Base-by-base conservation (phyloP, 1,140 invertebrate genomes). In the Drosophila setifemur region DNA sequence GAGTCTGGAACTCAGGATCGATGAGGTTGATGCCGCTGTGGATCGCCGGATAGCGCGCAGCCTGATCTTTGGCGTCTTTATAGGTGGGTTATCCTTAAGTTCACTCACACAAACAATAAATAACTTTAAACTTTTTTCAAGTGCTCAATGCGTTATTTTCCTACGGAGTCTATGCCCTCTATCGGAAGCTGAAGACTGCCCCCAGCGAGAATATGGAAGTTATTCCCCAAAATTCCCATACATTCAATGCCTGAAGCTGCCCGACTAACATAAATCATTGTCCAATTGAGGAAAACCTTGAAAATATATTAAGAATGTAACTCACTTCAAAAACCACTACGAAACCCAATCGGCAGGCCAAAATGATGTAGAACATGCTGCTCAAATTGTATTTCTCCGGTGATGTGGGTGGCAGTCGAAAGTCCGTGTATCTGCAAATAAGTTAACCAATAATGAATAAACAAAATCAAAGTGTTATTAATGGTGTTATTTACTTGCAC, bases 241-340 rank as follows among this genome's bases (percentile, higher is more conserved):
- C 60, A 19, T 64, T 64, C 11, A 73, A 48, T 28, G 49, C 29
- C 47, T 44, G 4, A 43, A 21, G 14, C 8, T 16, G 9, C 9
- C 16, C 33, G 21, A 16, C 58, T 19, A 37, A 21, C 18, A n/a
- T 23, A 28, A 35, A 16, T 25, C 23, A 26, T 25, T 53, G 31
- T 29, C 47, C 23, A 52, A 21, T 16, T 23, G 18, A 14, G 26
- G 11, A 19, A 55, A 19, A 7, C 21, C 23, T 4, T 23, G 40
- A 18, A 12, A 35, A 14, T 12, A 16, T 35, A 12, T 35, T 5
- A 12, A 35, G n/a, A 35, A 6, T 21, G 0, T 2, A 49, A 86
- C 72, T 90, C 90, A 98, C 97, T 93, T 98, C 97, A 92, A 99
- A 99, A 1, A 98, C 92, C 4, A 99, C 96, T 23, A 99, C 95